Percentiles rank a stretch among this genome's conserved stretches.
Evolutionary conservation across 1,140 invertebrate genomes (phyloP).

Genomic region (Leptinotarsa lineolata): DNA sequence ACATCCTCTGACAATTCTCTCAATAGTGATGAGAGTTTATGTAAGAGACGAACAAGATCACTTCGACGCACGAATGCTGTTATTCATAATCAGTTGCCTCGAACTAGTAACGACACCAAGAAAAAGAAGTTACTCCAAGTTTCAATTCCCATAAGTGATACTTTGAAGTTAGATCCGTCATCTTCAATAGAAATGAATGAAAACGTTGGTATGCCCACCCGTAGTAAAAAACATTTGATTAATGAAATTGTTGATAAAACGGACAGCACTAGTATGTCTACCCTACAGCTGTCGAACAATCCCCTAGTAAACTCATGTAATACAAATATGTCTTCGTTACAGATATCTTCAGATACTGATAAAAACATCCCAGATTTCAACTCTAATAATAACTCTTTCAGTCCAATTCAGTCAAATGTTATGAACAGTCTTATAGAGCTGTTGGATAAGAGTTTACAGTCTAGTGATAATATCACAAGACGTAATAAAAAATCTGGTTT

Average conservation of each 20-base stretch:
- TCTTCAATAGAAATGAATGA: background rate
- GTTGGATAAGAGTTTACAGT: background rate
- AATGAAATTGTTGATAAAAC: background rate
- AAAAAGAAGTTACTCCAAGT: too few relatives aligned
- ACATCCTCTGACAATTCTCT: too few relatives aligned
- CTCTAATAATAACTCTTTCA: conserved; percentile 12
- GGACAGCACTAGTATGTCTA: background rate
- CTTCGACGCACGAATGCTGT: background rate
- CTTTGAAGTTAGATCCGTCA: background rate
- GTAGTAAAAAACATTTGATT: background rate
- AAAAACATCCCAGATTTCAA: background rate
- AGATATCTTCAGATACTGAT: conserved; percentile 16
- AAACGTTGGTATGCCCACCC: background rate
- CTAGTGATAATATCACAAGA: background rate
- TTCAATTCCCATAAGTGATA: background rate
- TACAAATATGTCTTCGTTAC: conserved; percentile 4
- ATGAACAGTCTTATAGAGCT: conserved; percentile 3
- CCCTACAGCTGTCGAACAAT: conserved; percentile 1
- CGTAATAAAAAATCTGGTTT: too few relatives aligned
- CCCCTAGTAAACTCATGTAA: background rate
- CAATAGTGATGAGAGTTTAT: background rate
- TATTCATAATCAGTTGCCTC: background rate
- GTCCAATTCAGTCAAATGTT: conserved; percentile 14
- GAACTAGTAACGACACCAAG: background rate
- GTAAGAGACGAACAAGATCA: background rate